Conservation (phyloP, 2,113 vertebrate genomes). For the Baryphthengus martii region DNA sequence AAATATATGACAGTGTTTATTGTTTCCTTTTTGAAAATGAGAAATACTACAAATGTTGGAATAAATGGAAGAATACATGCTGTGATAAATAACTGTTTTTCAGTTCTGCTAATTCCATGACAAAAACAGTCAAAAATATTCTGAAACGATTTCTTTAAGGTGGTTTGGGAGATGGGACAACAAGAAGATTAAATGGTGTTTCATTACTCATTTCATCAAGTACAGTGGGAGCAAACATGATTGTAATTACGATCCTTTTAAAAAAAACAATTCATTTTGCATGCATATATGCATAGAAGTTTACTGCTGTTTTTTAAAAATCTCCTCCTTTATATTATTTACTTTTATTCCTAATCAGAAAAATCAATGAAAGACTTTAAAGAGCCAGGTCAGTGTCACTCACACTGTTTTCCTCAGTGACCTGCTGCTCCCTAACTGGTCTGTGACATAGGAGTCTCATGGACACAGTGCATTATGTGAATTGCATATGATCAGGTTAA, state of each 20-base stretch:
- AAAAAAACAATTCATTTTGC: neutral
- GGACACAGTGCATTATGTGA: neutral
- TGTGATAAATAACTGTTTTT: slow-evolving; percentile 8
- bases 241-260: neutral
- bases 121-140: neutral
- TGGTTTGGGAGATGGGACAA: neutral
- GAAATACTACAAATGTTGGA: neutral
- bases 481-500: neutral
- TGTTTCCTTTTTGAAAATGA: neutral
- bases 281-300: neutral
- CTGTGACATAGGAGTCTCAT: neutral
- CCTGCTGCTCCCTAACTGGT: neutral
- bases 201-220: neutral
- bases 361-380: neutral
- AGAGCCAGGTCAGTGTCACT: neutral
- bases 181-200: neutral
- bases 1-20: neutral
- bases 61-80: neutral
- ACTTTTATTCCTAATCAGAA: neutral
- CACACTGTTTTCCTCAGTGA: neutral
- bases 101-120: neutral
- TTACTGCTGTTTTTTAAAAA: neutral
- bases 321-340: neutral
- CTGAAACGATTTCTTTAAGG: neutral
- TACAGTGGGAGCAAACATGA: neutral